These are phyloP conservation scores for Characodon lateralis DNA, from an alignment of 2,797 vertebrate genomes.

Conservation along the genomic window DNA sequence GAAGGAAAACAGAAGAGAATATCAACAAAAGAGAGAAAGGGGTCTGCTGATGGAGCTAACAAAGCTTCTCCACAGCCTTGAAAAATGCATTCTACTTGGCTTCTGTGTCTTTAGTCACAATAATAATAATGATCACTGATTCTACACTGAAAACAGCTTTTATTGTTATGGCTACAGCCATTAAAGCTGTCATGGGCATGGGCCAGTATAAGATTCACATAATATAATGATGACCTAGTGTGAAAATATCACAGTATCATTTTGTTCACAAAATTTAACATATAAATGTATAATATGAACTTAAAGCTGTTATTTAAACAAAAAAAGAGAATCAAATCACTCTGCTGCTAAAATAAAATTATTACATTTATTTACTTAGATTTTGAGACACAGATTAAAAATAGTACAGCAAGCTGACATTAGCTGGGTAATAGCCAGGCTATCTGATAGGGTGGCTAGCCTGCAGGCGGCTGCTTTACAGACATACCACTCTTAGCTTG, in stretches of 20 bases:
- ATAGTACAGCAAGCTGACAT: not conserved
- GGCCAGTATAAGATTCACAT: not conserved
- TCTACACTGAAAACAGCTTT: not conserved
- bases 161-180: not conserved
- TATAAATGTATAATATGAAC: no score
- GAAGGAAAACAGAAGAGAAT: conserved; percentile 25
- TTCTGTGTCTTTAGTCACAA: not conserved
- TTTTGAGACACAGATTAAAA: not conserved
- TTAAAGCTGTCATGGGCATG: not conserved
- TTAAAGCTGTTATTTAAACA: not conserved
- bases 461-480: not conserved
- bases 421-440: not conserved
- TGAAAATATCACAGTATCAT: no score
- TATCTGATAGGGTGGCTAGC: not conserved
- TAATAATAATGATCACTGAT: not conserved
- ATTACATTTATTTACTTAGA: not conserved
- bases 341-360: not conserved
- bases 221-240: not conserved
- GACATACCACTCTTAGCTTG: not conserved
- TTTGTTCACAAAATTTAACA: no score
- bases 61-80: conserved; percentile 13
- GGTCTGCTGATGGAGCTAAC: conserved; percentile 12
- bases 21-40: conserved; percentile 16
- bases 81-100: conserved; percentile 16
- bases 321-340: not conserved